These are phyloP conservation scores for Siphonodentalium dalli DNA, from an alignment of 2,888 invertebrate genomes.

Conservation along the genomic window DNA sequence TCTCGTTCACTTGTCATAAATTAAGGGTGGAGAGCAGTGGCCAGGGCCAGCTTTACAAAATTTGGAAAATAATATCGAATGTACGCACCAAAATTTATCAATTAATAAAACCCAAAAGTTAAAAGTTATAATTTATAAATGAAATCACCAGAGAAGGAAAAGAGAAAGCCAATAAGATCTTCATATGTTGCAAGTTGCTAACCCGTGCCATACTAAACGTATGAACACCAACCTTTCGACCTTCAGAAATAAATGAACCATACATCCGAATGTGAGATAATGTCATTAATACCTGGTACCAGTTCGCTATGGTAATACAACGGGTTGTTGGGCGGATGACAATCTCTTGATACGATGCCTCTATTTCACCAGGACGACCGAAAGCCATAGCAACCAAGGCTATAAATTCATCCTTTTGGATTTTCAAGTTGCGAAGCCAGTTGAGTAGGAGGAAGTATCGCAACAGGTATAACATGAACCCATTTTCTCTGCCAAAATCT, in stretches of 20 bases:
- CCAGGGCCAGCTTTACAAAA: no score
- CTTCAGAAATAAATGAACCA: neutral
- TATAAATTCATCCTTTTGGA: slow-evolving; percentile 51
- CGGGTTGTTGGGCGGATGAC: slow-evolving; percentile 44
- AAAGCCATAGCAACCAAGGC: slow-evolving; percentile 47
- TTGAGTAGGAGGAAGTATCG: slow-evolving; percentile 57
- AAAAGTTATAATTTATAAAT: no score
- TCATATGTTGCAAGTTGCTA: no score
- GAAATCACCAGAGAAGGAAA: no score
- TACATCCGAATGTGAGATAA: neutral
- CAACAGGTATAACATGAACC: slow-evolving; percentile 51
- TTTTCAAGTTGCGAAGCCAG: slow-evolving; percentile 46
- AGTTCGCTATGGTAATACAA: slow-evolving; percentile 56
- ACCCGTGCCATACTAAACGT: no score
- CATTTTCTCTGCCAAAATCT: slow-evolving; percentile 53
- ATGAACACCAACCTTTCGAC: no score
- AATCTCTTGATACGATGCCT: slow-evolving; percentile 42
- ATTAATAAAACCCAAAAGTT: no score
- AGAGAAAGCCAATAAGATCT: no score
- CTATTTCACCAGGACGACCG: slow-evolving; percentile 32
- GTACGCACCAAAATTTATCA: no score
- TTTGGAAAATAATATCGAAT: no score
- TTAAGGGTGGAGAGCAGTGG: no score
- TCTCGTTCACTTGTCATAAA: no score
- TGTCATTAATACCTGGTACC: slow-evolving; percentile 58